Base-by-base conservation (phyloP, 2,797 vertebrate species). In the Babyrousa celebensis region DNA sequence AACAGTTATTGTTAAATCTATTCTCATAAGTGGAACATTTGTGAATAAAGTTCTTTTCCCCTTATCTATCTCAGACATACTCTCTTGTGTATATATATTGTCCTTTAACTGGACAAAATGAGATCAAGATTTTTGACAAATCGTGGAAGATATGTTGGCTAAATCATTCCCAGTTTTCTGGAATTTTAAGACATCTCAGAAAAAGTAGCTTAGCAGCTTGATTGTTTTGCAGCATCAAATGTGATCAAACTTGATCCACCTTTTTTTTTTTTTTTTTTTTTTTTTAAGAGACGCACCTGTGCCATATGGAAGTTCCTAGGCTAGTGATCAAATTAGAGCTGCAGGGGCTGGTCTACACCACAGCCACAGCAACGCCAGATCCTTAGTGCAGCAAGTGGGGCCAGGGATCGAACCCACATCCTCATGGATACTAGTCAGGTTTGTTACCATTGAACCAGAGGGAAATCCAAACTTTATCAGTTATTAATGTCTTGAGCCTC, bases 111-210 rank as follows among this genome's bases (percentile, higher is more conserved):
- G 79, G 43, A 87, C 29, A 77, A 54, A 77, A 23, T 77, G 40
- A 21, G 5, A 58, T 84, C 15, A 74, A 75, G 36, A 32, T 9
- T 74, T 93, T 85, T 68, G 82, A 75, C 7, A 29, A 83, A 58
- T 85, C 8, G 43, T 78, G 56, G 25, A 43, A 80, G 23, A 62
- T 58, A 82, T 17, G 56, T 43, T 84, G 15, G 21, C 23, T 89
- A 84, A 63, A 21, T 93, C 68, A 89, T 9, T 95, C 12, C 89
- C 91, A 72, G 4, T 88, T 94, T 85, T 85, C 23, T 88, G 63
- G 63, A 70, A 4, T 93, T 96, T 72, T 72, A 94, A 80, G 29
- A 43, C 54, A 25, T 43, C 25, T 93, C 48, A 84, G 36, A 71
- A 91, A 92, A 82, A 70, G 68, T 60, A 84, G 67, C 23, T 70